Evolutionary conservation across 1,140 invertebrate species (phyloP).

Genomic region (Cydia pomonella): DNA sequence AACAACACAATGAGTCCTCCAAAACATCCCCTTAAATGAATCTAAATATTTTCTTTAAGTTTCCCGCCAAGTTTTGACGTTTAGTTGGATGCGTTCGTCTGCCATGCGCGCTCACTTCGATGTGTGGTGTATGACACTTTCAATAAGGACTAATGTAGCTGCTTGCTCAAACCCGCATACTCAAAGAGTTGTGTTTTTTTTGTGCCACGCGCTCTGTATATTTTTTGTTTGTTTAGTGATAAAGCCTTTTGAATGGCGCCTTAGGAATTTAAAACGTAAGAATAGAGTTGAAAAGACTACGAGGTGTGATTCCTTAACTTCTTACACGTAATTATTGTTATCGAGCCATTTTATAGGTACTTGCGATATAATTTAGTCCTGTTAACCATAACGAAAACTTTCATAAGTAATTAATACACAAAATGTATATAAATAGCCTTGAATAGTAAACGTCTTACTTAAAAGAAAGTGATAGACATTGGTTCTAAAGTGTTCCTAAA

Average conservation of each 20-base stretch:
- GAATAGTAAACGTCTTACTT: too few species aligned
- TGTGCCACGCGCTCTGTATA: constrained; percentile 24
- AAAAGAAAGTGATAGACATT: too few species aligned
- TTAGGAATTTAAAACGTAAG: not conserved
- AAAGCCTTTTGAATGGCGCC: constrained; percentile 16
- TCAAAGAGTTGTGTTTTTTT: constrained; percentile 22
- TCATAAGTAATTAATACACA: too few species aligned
- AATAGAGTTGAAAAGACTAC: not conserved
- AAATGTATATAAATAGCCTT: too few species aligned
- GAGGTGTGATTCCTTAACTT: not conserved
- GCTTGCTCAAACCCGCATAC: constrained; percentile 20
- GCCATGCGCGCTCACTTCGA: constrained; percentile 10
- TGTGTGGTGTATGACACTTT: constrained; percentile 29
- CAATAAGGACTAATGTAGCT: constrained; percentile 4
- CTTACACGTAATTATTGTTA: too few species aligned
- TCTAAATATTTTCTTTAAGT: not conserved
- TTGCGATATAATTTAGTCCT: too few species aligned
- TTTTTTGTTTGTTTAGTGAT: constrained; percentile 3
- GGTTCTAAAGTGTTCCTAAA: too few species aligned
- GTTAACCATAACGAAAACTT: too few species aligned
- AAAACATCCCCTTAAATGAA: constrained; percentile 9
- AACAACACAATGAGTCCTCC: not conserved
- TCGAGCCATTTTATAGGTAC: too few species aligned
- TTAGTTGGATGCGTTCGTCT: not conserved
- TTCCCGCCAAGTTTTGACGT: constrained; percentile 24